phyloP scores from a whole-genome alignment of 2,797 vertebrate genomes.

The Anableps anableps region DNA sequence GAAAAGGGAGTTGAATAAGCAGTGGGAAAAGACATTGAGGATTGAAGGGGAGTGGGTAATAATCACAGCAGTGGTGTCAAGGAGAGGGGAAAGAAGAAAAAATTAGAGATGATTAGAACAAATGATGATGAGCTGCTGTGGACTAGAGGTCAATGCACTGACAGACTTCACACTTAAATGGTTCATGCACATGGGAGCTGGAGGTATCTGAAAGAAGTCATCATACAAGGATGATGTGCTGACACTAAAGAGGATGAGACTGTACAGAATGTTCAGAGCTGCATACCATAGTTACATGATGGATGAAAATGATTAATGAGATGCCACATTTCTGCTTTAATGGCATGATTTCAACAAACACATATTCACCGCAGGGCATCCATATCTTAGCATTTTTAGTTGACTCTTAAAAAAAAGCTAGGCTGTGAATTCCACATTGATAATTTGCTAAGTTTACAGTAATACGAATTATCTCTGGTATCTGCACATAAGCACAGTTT shows the following conservation, averaged over 20 bases:
- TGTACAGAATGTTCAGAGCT: slow-evolving; percentile 12
- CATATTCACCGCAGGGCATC: slow-evolving; percentile 14
- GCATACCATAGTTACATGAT: slow-evolving; percentile 21
- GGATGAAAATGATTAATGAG: slow-evolving; percentile 26
- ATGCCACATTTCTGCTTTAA: slow-evolving; percentile 6
- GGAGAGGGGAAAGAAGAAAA: slow-evolving; percentile 35
- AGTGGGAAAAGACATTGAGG: slow-evolving; percentile 18
- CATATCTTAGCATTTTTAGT: slow-evolving; percentile 23
- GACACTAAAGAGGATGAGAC: slow-evolving; percentile 38
- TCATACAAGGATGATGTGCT: slow-evolving; percentile 29
- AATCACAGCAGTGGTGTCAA: slow-evolving; percentile 13
- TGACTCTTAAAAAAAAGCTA: not conserved
- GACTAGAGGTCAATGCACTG: slow-evolving; percentile 44
- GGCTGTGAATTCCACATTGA: not conserved
- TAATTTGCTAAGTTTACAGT: not conserved
- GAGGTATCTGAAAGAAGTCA: slow-evolving; percentile 28
- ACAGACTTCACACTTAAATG: slow-evolving; percentile 41
- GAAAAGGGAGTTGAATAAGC: slow-evolving; percentile 39
- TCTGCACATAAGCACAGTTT: too few relatives aligned
- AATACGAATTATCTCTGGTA: not conserved
- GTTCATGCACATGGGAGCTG: slow-evolving; percentile 49
- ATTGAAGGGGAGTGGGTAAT: slow-evolving; percentile 18
- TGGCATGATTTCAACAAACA: slow-evolving; percentile 6
- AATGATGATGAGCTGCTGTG: slow-evolving; percentile 45
- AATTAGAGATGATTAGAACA: slow-evolving; percentile 55